Conservation (phyloP, 2,888 invertebrate species). For the Calliscelio sp. region DNA sequence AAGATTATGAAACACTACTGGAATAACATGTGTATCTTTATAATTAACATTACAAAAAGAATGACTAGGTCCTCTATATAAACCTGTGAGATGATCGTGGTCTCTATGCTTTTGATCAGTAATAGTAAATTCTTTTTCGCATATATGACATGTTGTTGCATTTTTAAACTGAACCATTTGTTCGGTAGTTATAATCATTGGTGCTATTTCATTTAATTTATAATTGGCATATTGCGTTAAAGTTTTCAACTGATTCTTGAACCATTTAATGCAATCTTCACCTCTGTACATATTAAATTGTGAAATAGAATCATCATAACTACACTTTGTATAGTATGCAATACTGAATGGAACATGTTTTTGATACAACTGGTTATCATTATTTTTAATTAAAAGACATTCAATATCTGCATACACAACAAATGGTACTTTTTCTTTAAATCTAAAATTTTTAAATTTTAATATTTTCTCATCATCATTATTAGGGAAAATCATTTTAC, state of each 20-base stretch:
- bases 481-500: slow-evolving; percentile 37
- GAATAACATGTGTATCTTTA: slow-evolving; percentile 76
- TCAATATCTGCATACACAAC: slow-evolving; percentile 31
- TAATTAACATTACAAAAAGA: slow-evolving; percentile 79
- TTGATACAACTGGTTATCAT: slow-evolving; percentile 12
- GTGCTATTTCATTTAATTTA: slow-evolving; percentile 6
- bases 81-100: slow-evolving; percentile 57
- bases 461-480: slow-evolving; percentile 18
- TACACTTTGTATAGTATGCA: slow-evolving; percentile 39
- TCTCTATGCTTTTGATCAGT: slow-evolving; percentile 34
- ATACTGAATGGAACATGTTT: slow-evolving; percentile 26
- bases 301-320: slow-evolving; percentile 19
- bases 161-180: not conserved
- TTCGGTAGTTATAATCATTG: not conserved
- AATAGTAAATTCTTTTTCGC: slow-evolving; percentile 10
- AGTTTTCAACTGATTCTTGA: slow-evolving; percentile 6
- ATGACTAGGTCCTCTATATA: slow-evolving; percentile 68
- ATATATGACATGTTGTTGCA: slow-evolving; percentile 50
- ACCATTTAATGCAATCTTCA: slow-evolving; percentile 31
- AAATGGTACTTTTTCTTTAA: slow-evolving; percentile 26
- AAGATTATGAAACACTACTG: slow-evolving; percentile 76
- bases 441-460: slow-evolving; percentile 31
- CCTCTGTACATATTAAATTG: slow-evolving; percentile 8
- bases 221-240: slow-evolving; percentile 4
- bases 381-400: not conserved